Conservation (phyloP, 2,113 vertebrate species). For the Syrrhaptes paradoxus region DNA sequence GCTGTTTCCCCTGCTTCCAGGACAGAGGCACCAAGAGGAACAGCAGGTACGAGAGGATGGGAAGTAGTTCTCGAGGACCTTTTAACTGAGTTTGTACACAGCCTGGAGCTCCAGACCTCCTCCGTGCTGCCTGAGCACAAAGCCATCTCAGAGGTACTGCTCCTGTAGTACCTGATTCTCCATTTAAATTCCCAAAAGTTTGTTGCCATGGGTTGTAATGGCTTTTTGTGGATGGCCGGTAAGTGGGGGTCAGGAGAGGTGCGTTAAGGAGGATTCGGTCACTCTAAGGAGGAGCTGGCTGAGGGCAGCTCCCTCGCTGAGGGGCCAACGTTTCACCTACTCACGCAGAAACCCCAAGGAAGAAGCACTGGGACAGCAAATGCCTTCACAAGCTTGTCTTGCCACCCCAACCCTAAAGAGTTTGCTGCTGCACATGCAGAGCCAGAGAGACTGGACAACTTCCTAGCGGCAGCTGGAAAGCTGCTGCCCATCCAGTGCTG, state of each 20-base stretch:
- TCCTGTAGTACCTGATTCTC: not conserved
- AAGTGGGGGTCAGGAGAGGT: not conserved
- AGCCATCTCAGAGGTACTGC: not conserved
- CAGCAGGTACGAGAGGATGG: not conserved
- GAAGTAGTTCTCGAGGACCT: not conserved
- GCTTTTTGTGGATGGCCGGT: not conserved
- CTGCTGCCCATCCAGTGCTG: not conserved
- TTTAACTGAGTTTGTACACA: not conserved
- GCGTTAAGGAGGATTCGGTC: fast-evolving
- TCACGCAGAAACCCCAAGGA: not conserved
- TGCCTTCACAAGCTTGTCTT: not conserved
- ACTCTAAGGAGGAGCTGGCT: not conserved
- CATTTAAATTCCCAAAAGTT: not conserved
- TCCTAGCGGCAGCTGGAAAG: not conserved
- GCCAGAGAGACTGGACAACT: not conserved
- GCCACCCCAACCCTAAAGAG: not conserved
- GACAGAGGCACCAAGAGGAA: not conserved
- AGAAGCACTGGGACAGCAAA: not conserved
- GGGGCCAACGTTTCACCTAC: not conserved
- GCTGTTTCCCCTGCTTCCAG: not conserved
- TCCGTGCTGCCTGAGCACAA: not conserved
- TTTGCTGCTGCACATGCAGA: not conserved
- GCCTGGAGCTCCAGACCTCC: not conserved
- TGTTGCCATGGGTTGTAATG: not conserved
- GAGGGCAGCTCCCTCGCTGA: not conserved